Base-by-base conservation (phyloP, 2,797 vertebrate genomes). In the Enteromius afrohamiltoni region DNA sequence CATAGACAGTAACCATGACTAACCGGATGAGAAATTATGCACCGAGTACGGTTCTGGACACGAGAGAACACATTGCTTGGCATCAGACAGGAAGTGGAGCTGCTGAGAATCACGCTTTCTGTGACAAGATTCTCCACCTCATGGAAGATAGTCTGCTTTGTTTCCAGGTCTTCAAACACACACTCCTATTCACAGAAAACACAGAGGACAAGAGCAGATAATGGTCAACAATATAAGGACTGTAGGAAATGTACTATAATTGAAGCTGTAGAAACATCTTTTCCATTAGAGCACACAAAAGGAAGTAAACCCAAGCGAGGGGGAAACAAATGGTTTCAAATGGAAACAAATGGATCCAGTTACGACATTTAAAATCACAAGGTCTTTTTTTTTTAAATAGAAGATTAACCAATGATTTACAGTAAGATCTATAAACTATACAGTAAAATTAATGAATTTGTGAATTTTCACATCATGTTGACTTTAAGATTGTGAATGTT, bases 21-120 rank as follows among this genome's bases (percentile, higher is more conserved):
- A 85, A 99, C 98, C 82, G 98, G 98, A 87, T 99, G 98, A 0
- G 97, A 96, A 87, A 99, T 95, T 0, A 99, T 91, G 90, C 98
- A 99, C 86, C 97, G 97, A 51, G 93, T 95, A 87, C 91, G 93
- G 6, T 94, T 95, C 45, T 93, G 94, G 70, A 99, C 92, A 76
- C 91, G 93, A 4, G 93, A 90, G 90, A 99, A 99, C 87, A 99
- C 88, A 37, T 90, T 94, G 91, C 96, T 97, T 4, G 98, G 98
- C 86, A 99, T 92, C 88, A 99, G 94, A 80, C 96, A 97, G 47
- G 98, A 99, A 14, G 95, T 97, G 0, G 98, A 99, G 91, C 98
- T 99, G 93, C 97, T 97, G 86, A 99, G 90, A 89, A 98, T 91
- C 21, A 96, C 93, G 0, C 86, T 90, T 40, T 95, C 91, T 8